Conservation (phyloP, 2,797 vertebrate genomes). For the Coregonus suidteri region DNA sequence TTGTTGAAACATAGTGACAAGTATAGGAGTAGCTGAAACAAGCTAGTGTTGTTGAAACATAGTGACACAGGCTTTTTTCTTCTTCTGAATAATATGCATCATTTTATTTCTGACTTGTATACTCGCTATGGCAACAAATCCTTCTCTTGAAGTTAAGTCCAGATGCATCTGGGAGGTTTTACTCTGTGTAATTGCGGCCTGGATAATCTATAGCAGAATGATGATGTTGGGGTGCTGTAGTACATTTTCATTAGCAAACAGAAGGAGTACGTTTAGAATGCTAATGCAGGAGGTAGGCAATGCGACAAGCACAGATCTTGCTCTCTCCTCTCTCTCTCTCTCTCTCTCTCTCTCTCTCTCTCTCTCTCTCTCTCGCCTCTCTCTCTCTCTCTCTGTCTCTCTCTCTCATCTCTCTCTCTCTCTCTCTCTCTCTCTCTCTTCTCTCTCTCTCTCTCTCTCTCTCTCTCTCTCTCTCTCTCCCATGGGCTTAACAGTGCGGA, state of each 20-base stretch:
- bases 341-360: no score
- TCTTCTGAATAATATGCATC: conserved; percentile 21
- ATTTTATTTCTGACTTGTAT: conserved; percentile 41
- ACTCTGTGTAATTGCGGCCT: conserved; percentile 32
- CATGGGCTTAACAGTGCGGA: conserved; percentile 61
- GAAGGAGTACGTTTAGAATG: conserved; percentile 60
- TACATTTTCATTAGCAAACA: conserved; percentile 63
- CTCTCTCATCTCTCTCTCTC: no score
- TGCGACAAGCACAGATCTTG: conserved; percentile 62
- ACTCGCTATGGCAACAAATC: conserved; percentile 28
- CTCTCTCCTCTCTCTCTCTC: conserved; percentile 24
- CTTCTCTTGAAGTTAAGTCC: conserved; percentile 17
- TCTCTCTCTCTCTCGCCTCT: no score
- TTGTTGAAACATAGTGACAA: no score
- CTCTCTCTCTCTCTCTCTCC: no score
- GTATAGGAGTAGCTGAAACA: neutral
- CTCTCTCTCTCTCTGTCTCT: no score
- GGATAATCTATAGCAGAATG: conserved; percentile 34
- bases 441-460: no score
- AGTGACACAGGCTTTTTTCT: neutral
- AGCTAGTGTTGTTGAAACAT: no score
- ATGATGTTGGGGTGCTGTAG: conserved; percentile 22
- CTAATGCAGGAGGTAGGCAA: conserved; percentile 62
- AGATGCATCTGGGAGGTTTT: conserved; percentile 35
- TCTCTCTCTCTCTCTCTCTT: no score